These are phyloP conservation scores for Drosophila ohnishii DNA, from an alignment of 1,140 invertebrate genomes.

Conservation along the genomic window DNA sequence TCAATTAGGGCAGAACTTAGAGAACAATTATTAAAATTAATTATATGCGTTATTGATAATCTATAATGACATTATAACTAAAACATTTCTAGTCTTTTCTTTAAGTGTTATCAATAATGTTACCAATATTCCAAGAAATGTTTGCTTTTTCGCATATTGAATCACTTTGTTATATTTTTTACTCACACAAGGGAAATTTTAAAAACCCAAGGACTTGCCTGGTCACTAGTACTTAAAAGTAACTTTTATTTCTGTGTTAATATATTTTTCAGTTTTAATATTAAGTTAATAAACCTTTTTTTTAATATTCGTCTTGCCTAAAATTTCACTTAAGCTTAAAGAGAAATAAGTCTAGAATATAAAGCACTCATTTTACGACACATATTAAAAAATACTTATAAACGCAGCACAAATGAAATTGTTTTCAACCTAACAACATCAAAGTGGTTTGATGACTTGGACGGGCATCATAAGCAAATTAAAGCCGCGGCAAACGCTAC, in stretches of 20 bases:
- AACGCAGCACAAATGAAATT: conserved; percentile 32
- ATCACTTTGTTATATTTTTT: no score
- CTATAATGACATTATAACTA: not conserved
- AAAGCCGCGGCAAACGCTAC: conserved; percentile 21
- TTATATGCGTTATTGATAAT: not conserved
- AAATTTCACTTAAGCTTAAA: not conserved
- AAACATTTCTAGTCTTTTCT: no score
- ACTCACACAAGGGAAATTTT: no score
- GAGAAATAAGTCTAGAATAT: not conserved
- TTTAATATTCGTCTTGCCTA: not conserved
- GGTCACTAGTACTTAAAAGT: not conserved
- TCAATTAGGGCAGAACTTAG: not conserved
- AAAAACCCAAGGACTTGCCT: no score
- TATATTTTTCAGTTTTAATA: not conserved
- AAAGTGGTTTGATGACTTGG: conserved; percentile 24
- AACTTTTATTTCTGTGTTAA: not conserved
- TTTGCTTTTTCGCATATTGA: no score
- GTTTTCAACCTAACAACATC: conserved; percentile 23
- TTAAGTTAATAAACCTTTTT: not conserved
- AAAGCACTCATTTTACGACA: not conserved
- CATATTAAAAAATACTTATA: conserved; percentile 13
- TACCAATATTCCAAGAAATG: no score
- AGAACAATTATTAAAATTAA: not conserved
- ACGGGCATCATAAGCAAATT: conserved; percentile 30
- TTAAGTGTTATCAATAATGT: no score